A percentile compares a stretch with the other conserved stretches of the same genome.
Conservation (phyloP, 2,888 invertebrate genomes). For the Stegana nigrithorax region DNA sequence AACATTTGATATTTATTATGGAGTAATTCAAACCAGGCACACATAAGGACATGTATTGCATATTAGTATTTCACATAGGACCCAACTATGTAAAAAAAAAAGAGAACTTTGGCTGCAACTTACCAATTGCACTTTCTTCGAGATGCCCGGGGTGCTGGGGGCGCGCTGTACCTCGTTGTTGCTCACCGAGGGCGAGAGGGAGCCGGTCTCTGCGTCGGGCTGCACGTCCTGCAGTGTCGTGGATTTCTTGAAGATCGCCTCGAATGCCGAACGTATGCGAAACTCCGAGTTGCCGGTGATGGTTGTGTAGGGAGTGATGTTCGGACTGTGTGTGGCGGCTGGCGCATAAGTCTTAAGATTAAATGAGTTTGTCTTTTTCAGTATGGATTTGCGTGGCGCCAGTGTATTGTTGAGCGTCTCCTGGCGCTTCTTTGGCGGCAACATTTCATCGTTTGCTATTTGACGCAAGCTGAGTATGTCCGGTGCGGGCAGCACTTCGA, state of each 20-base stretch:
- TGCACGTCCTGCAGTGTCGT: slow-evolving; percentile 87
- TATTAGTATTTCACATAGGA: too few relatives aligned
- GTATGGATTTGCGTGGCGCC: slow-evolving; percentile 84
- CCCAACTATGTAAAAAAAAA: too few relatives aligned
- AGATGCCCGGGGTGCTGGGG: slow-evolving; percentile 76
- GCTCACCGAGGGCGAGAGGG: slow-evolving; percentile 66
- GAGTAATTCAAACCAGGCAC: too few relatives aligned
- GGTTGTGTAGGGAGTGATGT: slow-evolving; percentile 79
- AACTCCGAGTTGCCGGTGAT: slow-evolving; percentile 89
- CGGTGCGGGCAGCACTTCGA: slow-evolving; percentile 81
- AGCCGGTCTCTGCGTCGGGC: slow-evolving; percentile 75
- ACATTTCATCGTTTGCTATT: slow-evolving; percentile 68
- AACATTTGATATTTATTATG: slow-evolving; percentile 21
- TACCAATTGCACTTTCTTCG: slow-evolving; percentile 91
- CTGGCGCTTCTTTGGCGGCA: slow-evolving; percentile 66
- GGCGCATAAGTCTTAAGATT: slow-evolving; percentile 76
- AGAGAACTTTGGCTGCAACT: too few relatives aligned
- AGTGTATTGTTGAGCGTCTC: slow-evolving; percentile 67
- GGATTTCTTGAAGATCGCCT: slow-evolving; percentile 90
- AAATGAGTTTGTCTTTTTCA: slow-evolving; percentile 94
- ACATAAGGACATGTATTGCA: too few relatives aligned
- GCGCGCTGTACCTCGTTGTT: slow-evolving; percentile 64
- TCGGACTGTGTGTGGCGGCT: slow-evolving; percentile 72
- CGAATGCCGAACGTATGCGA: slow-evolving; percentile 88
- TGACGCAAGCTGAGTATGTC: slow-evolving; percentile 77